phyloP scores from a whole-genome alignment of 2,888 invertebrate species.

The Eubasilissa splendida region DNA sequence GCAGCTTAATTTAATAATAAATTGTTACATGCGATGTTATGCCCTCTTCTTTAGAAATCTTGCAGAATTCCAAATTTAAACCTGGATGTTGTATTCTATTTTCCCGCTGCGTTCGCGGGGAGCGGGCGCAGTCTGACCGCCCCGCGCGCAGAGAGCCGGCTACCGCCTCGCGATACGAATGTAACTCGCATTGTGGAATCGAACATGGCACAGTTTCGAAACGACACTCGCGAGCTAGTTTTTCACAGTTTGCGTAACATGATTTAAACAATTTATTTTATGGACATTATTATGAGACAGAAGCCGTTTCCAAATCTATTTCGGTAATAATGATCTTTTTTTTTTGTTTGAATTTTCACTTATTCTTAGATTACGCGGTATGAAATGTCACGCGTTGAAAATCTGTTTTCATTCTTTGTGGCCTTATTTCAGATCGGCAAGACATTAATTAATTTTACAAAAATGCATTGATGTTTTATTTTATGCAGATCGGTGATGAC shows the following conservation, averaged over 20 bases:
- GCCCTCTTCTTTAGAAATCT: neutral
- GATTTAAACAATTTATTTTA: neutral
- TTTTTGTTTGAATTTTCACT: too few species aligned
- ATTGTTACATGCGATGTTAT: neutral
- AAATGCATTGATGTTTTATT: too few species aligned
- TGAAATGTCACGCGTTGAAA: too few species aligned
- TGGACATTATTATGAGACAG: too few species aligned
- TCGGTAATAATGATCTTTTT: too few species aligned
- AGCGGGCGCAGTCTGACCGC: constrained; percentile 4
- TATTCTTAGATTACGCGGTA: too few species aligned
- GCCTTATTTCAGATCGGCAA: too few species aligned
- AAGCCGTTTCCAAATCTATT: too few species aligned
- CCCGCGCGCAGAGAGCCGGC: neutral
- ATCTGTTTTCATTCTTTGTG: too few species aligned
- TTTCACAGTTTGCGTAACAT: constrained; percentile 23
- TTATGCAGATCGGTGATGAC: too few species aligned
- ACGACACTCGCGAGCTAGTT: constrained; percentile 16
- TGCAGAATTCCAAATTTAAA: constrained; percentile 14
- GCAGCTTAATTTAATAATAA: too few species aligned
- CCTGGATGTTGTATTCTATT: constrained; percentile 9
- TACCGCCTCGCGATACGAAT: neutral
- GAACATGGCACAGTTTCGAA: constrained; percentile 37
- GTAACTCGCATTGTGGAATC: constrained; percentile 34
- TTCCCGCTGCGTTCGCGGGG: neutral
- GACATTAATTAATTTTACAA: too few species aligned